Evolutionary conservation across 2,113 vertebrate genomes (phyloP), one percentile per base, ranked within the genome.

Genomic region (Laterallus jamaicensis): DNA sequence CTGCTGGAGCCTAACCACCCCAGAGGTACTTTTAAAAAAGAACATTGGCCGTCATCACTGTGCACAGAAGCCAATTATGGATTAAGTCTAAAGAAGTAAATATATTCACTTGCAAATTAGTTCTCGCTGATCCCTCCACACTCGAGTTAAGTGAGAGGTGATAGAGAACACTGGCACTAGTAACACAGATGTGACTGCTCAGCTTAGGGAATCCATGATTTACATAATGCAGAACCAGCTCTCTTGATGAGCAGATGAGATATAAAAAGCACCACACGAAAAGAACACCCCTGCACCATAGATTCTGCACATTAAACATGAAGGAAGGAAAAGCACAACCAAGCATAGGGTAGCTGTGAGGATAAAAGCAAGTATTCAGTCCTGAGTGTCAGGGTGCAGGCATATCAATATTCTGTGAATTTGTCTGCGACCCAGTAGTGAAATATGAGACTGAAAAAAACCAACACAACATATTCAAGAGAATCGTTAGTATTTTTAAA

Each of bases 91-190:
- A 54, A 92, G 66, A 75, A 67, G 25, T 59, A 75, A 82, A 90
- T 59, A 75, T 79, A 90, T 90, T 92, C 37, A 92, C 19, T 82
- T 79, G 74, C 52, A 93, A 82, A 17, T 82, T 75, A 89, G 55
- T 93, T 67, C 54, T 71, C 86, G 32, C 20, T 82, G 68, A 82
- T 90, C 32, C 6, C 32, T 95, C 54, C 42, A 32, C 55, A 50
- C 25, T 63, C 47, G 68, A 84, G n/a, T 49, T 42, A 85, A 80
- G 42, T 42, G 39, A 82, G 29, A 92, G 8, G 58, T 80, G 40
- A 58, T 4, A 86, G 67, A 62, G n/a, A 80, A 88, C n/a, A 11
- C 11, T 66, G 63, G 39, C 59, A 83, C 17, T 8, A 18, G 8
- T 52, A 76, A 74, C 18, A 67, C 22, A 90, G 62, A 79, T 42